Evolutionary conservation across 2,797 vertebrate genomes (phyloP), one percentile per base, ranked within the genome.

Genomic region (Phrynocephalus vlangalii): DNA sequence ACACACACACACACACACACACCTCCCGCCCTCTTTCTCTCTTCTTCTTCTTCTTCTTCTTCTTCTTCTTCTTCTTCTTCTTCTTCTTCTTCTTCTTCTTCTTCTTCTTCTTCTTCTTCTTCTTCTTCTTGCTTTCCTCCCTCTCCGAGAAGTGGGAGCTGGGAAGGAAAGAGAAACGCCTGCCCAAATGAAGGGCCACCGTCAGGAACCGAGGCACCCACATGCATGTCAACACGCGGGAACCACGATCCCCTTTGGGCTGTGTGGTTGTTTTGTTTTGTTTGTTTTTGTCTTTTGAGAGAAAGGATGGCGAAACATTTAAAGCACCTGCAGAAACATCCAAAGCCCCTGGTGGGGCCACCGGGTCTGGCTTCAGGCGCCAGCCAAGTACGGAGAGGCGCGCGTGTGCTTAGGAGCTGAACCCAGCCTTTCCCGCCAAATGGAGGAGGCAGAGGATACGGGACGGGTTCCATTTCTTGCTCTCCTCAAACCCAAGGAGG

Each of bases 21-120:
- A 30, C 60, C 60, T 5, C 1, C 22, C 33, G 1, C 13, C 38
- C 56, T 3, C 10, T 5, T 3, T 2, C 2, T 4, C 5, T 1
- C 28, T 4, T 9, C 18, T 20, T 63, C 60, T 20, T 15, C 15
- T 20, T 75, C 30, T 22, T 7, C 28, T 5, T 44, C 18, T 63
- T 63, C 60, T 63, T 15, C 15, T 63, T 63, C 60, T 44, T 11
- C 18, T 6, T 6, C 22, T 16, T 20, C 1, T 75, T 16, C 33
- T 18, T 75, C 30, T 30, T 7, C 28, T 44, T 44, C 38, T 44
- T 44, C 38, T 44, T 44, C 38, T 60, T 60, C 56, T 16, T 60
- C 15, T 16, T 60, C 15, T 60, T 60, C 56, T 60, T 60, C 15
- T 60, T 60, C 9, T 60, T 13, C 15, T 16, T 60, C 18, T 63